Evolutionary conservation across 92 coral and sea anemone species (phyloP).

Genomic region (Parazoanthus atlanticus): DNA sequence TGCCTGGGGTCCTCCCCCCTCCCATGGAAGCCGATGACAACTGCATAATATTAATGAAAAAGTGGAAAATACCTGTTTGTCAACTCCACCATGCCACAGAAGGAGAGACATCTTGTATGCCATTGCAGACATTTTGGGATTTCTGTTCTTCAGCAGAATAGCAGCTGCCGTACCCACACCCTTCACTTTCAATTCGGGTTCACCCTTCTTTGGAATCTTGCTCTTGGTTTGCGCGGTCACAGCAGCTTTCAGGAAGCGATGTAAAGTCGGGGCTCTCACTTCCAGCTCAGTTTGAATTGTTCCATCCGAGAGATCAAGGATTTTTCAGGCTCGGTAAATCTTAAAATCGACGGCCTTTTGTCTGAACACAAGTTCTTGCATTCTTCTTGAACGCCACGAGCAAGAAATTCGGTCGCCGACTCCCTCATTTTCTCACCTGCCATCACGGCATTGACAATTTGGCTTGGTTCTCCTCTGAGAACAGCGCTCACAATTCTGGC

Average conservation of each 20-base stretch:
- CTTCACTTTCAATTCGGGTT: too few species aligned
- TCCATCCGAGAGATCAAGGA: conserved; percentile 34
- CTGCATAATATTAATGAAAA: too few species aligned
- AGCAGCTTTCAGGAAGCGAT: conserved; percentile 51
- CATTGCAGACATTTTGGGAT: conserved; percentile 41
- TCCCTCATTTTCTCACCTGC: not conserved
- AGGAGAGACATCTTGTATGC: conserved; percentile 33
- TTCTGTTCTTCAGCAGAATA: conserved; percentile 11
- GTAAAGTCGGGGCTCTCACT: conserved; percentile 46
- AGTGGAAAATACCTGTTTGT: conserved; percentile 42
- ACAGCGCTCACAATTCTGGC: not conserved
- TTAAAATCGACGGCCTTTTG: conserved; percentile 39
- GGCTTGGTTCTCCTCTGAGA: conserved; percentile 11
- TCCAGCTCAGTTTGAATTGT: conserved; percentile 37
- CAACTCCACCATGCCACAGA: conserved; percentile 48
- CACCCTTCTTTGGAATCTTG: too few species aligned
- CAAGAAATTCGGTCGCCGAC: not conserved
- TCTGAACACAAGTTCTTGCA: conserved; percentile 47
- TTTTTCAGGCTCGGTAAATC: conserved; percentile 37
- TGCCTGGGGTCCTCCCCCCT: too few species aligned
- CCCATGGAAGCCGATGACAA: too few species aligned
- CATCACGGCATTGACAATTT: conserved; percentile 18
- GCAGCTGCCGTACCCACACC: conserved; percentile 26
- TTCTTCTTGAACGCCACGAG: conserved; percentile 29
- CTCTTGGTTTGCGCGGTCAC: not conserved